Evolutionary conservation across 2,888 invertebrate genomes (phyloP).

Genomic region (Pelosia muscerda): DNA sequence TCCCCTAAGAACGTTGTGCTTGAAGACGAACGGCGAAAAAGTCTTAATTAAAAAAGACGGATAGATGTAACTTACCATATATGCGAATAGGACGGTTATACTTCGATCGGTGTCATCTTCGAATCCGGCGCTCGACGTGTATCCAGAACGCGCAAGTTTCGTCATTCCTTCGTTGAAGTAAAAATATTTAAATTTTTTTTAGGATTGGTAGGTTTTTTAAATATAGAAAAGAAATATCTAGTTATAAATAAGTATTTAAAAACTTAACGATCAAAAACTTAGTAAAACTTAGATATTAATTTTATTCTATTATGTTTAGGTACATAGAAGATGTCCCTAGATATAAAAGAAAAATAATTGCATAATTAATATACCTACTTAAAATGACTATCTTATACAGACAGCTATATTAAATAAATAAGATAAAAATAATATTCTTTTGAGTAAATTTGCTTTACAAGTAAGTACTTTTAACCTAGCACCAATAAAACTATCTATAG

Average conservation of each 20-base stretch:
- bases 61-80: slow-evolving; percentile 73
- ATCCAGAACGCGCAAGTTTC: slow-evolving; percentile 74
- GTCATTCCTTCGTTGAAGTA: slow-evolving; percentile 20
- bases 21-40: slow-evolving; percentile 71
- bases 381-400: neutral
- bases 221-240: neutral
- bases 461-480: too few relatives aligned
- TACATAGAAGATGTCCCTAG: neutral
- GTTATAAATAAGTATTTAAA: neutral
- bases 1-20: slow-evolving; percentile 72
- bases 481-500: too few relatives aligned
- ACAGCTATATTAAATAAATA: neutral
- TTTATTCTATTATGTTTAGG: neutral
- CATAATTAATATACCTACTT: too few relatives aligned
- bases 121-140: slow-evolving; percentile 75
- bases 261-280: neutral
- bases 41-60: slow-evolving; percentile 72
- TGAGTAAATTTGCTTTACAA: too few relatives aligned
- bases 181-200: neutral
- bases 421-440: too few relatives aligned
- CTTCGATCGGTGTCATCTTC: slow-evolving; percentile 77
- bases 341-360: neutral
- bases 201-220: neutral
- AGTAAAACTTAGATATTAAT: neutral
- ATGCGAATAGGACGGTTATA: slow-evolving; percentile 80